These are phyloP conservation scores for Nymphalis c-album DNA, from an alignment of 2,888 invertebrate species.

Conservation along the genomic window DNA sequence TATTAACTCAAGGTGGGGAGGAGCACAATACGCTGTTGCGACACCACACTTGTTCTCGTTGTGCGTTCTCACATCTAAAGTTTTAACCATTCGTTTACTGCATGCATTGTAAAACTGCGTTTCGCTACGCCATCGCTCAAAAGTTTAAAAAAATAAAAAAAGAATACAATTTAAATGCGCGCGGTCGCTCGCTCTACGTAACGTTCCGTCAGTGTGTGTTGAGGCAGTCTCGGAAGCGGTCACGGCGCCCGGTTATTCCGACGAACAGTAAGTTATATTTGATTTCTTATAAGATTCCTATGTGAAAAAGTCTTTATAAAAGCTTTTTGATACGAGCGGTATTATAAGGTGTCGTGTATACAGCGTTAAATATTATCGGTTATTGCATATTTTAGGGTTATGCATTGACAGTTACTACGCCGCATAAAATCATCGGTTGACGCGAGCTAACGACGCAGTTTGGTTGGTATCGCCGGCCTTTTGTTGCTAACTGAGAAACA, in stretches of 20 bases:
- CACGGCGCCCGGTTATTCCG: slow-evolving; percentile 50
- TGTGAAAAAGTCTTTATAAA: slow-evolving; percentile 50
- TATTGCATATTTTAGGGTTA: slow-evolving; percentile 60
- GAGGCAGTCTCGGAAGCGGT: slow-evolving; percentile 58
- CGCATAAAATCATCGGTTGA: slow-evolving; percentile 61
- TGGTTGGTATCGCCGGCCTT: slow-evolving; percentile 59
- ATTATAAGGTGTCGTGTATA: slow-evolving; percentile 24
- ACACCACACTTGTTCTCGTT: slow-evolving; percentile 43
- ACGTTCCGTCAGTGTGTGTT: slow-evolving; percentile 60
- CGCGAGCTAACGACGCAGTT: slow-evolving; percentile 67
- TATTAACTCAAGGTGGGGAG: slow-evolving; percentile 64
- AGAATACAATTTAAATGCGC: slow-evolving; percentile 50
- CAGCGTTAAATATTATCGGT: slow-evolving; percentile 14
- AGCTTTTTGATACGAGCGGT: slow-evolving; percentile 19
- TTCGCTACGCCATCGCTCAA: slow-evolving; percentile 36
- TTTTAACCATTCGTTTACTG: slow-evolving; percentile 41
- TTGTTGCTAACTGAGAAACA: slow-evolving; percentile 72
- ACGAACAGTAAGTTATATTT: slow-evolving; percentile 59
- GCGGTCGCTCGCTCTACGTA: slow-evolving; percentile 57
- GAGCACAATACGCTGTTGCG: slow-evolving; percentile 57
- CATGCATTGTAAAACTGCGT: slow-evolving; percentile 43
- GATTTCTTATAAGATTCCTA: slow-evolving; percentile 47
- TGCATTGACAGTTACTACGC: slow-evolving; percentile 68
- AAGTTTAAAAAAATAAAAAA: slow-evolving; percentile 49
- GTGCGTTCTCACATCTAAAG: slow-evolving; percentile 34